Percentiles rank a stretch among this genome's conserved stretches.
Conservation (phyloP, 2,888 invertebrate genomes). For the Phlogophora meticulosa region DNA sequence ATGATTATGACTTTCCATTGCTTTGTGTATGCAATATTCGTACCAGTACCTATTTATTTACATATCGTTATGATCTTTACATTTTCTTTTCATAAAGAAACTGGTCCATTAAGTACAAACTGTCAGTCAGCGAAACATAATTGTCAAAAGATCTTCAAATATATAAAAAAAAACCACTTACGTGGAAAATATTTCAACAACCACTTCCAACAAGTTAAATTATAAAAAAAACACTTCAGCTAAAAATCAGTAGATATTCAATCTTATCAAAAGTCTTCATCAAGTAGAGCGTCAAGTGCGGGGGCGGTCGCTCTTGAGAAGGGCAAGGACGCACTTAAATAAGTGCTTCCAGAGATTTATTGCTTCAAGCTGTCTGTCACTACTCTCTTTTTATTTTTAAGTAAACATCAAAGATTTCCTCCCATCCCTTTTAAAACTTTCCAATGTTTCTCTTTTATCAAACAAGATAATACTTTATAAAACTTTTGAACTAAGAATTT, state of each 20-base stretch:
- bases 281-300: constrained; percentile 24
- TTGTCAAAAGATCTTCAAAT: constrained; percentile 1
- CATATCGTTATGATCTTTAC: background rate
- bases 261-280: constrained; percentile 19
- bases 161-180: background rate
- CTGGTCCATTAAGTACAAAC: no score
- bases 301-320: constrained; percentile 32
- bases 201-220: constrained; percentile 6
- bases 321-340: constrained; percentile 60
- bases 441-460: no score
- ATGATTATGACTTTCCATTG: no score
- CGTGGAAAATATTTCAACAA: background rate
- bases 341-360: constrained; percentile 56
- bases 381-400: constrained; percentile 14
- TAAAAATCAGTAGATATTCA: constrained; percentile 22
- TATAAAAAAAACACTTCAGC: constrained; percentile 20
- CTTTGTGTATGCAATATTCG: constrained; percentile 7
- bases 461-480: background rate
- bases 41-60: background rate
- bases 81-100: background rate
- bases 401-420: constrained; percentile 33
- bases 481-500: constrained; percentile 6
- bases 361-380: constrained; percentile 41
- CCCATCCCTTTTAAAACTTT: background rate
- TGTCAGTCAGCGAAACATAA: no score